These are phyloP conservation scores for Halcyon badia DNA, from an alignment of 2,797 vertebrate genomes.

Conservation along the genomic window DNA sequence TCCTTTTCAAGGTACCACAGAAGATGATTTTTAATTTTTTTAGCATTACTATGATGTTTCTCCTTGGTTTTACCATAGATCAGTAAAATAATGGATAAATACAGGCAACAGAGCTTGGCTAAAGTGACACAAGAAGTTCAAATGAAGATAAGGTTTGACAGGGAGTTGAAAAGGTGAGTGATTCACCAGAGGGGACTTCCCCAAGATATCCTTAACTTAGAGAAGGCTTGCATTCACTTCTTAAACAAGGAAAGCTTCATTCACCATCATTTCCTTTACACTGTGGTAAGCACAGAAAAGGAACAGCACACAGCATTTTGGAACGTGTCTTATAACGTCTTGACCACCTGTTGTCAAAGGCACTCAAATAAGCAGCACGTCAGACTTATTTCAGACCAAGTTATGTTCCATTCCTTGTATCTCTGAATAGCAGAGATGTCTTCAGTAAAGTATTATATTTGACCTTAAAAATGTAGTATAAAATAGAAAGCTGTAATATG, in stretches of 20 bases:
- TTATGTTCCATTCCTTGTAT: not conserved
- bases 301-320: not conserved
- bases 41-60: not conserved
- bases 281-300: not conserved
- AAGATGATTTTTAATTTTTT: not conserved
- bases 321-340: not conserved
- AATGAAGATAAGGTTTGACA: not conserved
- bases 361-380: not conserved
- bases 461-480: not conserved
- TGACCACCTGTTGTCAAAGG: not conserved
- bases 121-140: not conserved
- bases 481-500: not conserved
- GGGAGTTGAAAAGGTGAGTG: not conserved
- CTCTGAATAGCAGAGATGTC: not conserved
- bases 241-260: not conserved
- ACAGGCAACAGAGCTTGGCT: not conserved
- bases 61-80: not conserved
- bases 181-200: not conserved
- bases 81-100: not conserved
- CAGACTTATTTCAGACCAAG: not conserved
- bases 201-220: not conserved
- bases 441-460: not conserved
- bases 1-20: not conserved
- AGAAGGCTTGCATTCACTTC: not conserved
- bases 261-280: not conserved